Base-by-base conservation (phyloP, 2,888 invertebrate genomes). In the Oscheius sp. region DNA sequence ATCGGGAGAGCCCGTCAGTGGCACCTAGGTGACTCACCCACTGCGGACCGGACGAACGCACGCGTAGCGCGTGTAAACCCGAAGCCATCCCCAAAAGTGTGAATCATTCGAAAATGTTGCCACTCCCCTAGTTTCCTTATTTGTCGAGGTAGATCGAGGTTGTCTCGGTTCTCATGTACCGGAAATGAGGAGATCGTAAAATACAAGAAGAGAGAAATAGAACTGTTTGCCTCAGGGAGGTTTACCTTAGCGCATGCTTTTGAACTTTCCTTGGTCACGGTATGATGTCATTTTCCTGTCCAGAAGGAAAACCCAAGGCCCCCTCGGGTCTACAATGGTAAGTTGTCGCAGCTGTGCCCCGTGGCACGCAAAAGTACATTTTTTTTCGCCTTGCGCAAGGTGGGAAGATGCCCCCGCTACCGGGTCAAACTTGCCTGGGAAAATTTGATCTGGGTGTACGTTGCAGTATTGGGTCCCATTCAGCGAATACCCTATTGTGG, bases 1-100 rank as follows among this genome's bases (percentile, higher is more conserved):
- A 52, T 52, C 52, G 27, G 52, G 52, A 66, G 66, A 66, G 66
- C 66, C 35, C 35, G 35, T 35, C 35, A 66, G 66, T 66, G 66
- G 66, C 66, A 66, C 52, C 63, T 41, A 21, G 29, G 1, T 66
- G 66, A 66, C 25, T 66, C 66, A 66, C 66, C 52, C 18, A n/a
- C 23, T 12, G 18, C 46, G 61, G 66, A 66, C 66, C 66, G 66
- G 66, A 49, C 52, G 52, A 27, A 49, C 66, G 66, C 66, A 49
- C 66, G 66, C 52, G 66, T 66, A 27, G 66, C n/a, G 52, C 66
- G 66, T 66, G 66, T 66, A 66, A 66, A 66, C 66, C 66, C 52
- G 21, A 61, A 43, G 25, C 66, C 49, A 52, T 52, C 66, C 52
- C 66, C 18, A 66, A 52, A 63, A 27, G 66, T 66, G 66, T 66